phyloP scores from a whole-genome alignment of 30 jellyfish, hydroid and myxozoan species.

The Morbakka virulenta region DNA sequence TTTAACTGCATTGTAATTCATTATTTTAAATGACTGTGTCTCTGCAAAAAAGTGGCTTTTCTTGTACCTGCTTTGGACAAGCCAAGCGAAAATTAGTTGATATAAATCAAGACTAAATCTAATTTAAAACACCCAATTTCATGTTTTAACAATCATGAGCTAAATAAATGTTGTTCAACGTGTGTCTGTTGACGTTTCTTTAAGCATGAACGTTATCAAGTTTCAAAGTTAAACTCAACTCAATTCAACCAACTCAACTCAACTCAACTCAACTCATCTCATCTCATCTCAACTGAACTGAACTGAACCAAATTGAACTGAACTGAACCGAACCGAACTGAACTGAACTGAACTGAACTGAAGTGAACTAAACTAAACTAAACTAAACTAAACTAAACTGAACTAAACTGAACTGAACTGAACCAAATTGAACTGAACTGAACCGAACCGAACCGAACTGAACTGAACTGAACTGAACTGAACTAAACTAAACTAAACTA shows the following conservation, averaged over 20 bases:
- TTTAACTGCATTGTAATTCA: no score
- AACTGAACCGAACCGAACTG: constrained; percentile 22
- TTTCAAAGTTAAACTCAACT: constrained; percentile 15
- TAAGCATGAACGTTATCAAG: no score
- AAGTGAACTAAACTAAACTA: constrained; percentile 16
- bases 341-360: constrained; percentile 26
- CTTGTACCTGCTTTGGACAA: no score
- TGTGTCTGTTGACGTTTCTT: no score
- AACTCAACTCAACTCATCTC: constrained; percentile 9
- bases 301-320: constrained; percentile 14
- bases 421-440: constrained; percentile 25
- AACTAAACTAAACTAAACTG: constrained; percentile 14
- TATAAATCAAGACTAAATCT: no score
- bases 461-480: constrained; percentile 28
- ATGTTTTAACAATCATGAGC: no score
- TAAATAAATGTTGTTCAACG: no score
- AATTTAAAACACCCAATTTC: no score
- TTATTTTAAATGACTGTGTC: no score
- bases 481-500: constrained; percentile 20
- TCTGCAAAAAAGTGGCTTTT: no score
- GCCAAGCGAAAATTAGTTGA: no score
- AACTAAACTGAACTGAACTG: constrained; percentile 19
- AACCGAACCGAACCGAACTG: constrained; percentile 22
- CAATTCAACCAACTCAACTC: constrained; percentile 4
- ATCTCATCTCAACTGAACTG: constrained; percentile 15